Percentiles rank a stretch among this genome's conserved stretches.
These are phyloP conservation scores for Aurelia sp. DNA, from an alignment of 30 jellyfish, hydroid and myxozoan genomes.

Conservation along the genomic window DNA sequence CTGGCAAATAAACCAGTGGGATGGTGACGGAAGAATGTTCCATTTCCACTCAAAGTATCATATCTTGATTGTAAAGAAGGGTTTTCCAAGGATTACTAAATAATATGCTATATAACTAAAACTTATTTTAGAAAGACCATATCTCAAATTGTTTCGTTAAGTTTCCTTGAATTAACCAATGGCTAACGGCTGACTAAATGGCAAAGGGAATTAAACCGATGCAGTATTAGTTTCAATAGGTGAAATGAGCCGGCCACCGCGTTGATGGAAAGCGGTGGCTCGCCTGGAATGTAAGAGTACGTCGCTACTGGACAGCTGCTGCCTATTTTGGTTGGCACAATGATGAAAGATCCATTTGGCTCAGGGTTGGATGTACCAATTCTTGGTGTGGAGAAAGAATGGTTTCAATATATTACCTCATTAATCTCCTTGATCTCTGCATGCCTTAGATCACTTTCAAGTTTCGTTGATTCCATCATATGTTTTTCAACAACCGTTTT, in stretches of 20 bases:
- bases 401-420: neutral
- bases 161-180: too few relatives aligned
- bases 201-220: too few relatives aligned
- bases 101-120: too few relatives aligned
- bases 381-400: slow-evolving; percentile 88
- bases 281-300: slow-evolving; percentile 97
- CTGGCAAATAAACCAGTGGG: too few relatives aligned
- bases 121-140: too few relatives aligned
- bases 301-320: slow-evolving; percentile 91
- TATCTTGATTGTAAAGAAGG: too few relatives aligned
- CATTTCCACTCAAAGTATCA: too few relatives aligned
- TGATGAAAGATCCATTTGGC: slow-evolving; percentile 95
- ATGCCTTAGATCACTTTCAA: slow-evolving; percentile 79
- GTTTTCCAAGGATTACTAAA: too few relatives aligned
- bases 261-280: slow-evolving; percentile 89
- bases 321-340: slow-evolving; percentile 92
- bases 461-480: slow-evolving; percentile 81
- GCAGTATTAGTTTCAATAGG: too few relatives aligned
- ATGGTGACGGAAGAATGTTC: too few relatives aligned
- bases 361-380: slow-evolving; percentile 97
- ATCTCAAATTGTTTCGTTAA: too few relatives aligned
- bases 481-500: slow-evolving; percentile 83
- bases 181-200: too few relatives aligned
- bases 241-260: slow-evolving; percentile 71
- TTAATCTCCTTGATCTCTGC: slow-evolving; percentile 80